These are phyloP conservation scores for Otolemur crassicaudatus DNA, from an alignment of 2,797 vertebrate genomes.

Conservation along the genomic window DNA sequence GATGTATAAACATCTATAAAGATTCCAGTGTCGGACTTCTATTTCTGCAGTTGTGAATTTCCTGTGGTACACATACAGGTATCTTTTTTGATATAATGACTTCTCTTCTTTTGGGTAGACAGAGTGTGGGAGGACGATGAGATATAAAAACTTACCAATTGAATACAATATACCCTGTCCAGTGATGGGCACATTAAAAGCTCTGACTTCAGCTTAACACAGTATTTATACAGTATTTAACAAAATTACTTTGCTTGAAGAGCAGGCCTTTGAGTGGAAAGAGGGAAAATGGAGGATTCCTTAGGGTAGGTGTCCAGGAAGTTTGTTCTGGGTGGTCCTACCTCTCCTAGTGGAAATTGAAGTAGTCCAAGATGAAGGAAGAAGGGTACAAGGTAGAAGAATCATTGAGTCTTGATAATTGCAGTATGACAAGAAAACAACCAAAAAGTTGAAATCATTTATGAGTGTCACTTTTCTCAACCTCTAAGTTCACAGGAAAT, in stretches of 20 bases:
- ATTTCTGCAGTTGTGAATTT: neutral
- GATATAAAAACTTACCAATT: neutral
- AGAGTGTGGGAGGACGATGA: neutral
- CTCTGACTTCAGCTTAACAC: neutral
- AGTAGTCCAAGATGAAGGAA: slow-evolving; percentile 31
- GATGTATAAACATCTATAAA: neutral
- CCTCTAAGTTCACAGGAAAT: neutral
- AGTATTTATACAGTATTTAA: too few relatives aligned
- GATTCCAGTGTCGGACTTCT: neutral
- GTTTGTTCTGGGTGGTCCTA: fast-evolving
- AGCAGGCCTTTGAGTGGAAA: too few relatives aligned
- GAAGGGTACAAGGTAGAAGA: slow-evolving; percentile 80
- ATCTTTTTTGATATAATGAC: neutral
- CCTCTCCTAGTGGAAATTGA: neutral
- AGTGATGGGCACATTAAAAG: neutral
- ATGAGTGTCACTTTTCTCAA: neutral
- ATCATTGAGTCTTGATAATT: slow-evolving; percentile 92
- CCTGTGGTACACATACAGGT: neutral
- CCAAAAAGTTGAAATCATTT: slow-evolving; percentile 82
- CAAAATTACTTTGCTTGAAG: neutral
- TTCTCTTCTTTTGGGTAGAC: neutral
- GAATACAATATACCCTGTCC: neutral
- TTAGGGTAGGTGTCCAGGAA: slow-evolving; percentile 43
- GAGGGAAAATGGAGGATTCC: too few relatives aligned
- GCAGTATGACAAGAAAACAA: slow-evolving; percentile 86